Evolutionary conservation across 2,888 invertebrate genomes (phyloP), one percentile per base, ranked within the genome.

Genomic region (Cephonodes hylas): DNA sequence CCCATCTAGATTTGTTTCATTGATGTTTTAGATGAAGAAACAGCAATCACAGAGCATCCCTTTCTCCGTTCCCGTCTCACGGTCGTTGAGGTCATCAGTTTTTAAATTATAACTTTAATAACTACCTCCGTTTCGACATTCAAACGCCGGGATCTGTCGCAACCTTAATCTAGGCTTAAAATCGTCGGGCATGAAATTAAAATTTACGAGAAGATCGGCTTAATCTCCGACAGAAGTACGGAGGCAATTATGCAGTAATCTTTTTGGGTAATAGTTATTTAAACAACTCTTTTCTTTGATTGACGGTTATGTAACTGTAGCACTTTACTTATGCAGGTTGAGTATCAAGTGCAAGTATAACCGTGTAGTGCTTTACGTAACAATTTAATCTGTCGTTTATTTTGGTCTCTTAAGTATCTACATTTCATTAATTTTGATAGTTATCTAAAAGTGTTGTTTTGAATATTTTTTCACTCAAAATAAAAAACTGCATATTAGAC

Each of bases 101-200:
- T 53, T 53, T 53, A 53, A 53, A 53, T 53, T 53, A 53, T 53
- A 53, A 31, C 31, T 53, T 53, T 53, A 53, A 53, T 53, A 53
- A 53, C 59, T 48, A 44, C 59, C 42, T 46, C 59, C 63, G 61
- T 57, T 56, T 58, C 53, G 44, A 62, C 27, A 53, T 53, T 53
- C 46, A 53, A 53, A 53, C 53, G 53, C 18, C 53, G 27, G 53
- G 53, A 53, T 53, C 53, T 53, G 53, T 53, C 31, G 53, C 27
- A 53, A 67, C 56, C 63, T 27, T 63, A 67, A 69, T 71, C 64
- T 66, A 64, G 63, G 60, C 42, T 63, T 63, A 61, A 60, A 68
- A 62, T 62, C 69, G 69, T 66, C 69, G 66, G 63, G 72, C 80
- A 77, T 81, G 81, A 80, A 80, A 80, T 80, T 77, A 77, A 77